Evolutionary conservation across 1,140 invertebrate genomes (phyloP).

Genomic region (Caenorhabditis brenneri): DNA sequence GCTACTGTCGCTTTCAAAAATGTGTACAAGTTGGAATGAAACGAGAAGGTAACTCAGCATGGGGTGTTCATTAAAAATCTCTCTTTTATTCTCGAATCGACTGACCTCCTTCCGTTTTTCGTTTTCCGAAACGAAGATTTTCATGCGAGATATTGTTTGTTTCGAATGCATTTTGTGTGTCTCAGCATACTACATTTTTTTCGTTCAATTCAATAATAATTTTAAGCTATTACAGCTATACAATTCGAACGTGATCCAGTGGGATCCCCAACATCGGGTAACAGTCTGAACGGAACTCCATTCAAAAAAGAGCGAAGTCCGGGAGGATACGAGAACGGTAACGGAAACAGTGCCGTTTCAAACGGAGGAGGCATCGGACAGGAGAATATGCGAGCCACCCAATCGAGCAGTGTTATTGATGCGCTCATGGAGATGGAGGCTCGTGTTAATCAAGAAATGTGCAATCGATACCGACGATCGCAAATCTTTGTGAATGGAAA

Average conservation of each 20-base stretch:
- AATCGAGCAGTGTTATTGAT: conserved; percentile 60
- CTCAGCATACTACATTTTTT: too few species aligned
- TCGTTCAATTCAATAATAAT: neutral
- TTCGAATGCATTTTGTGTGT: neutral
- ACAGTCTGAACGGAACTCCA: conserved; percentile 17
- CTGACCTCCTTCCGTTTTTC: neutral
- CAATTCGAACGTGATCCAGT: conserved; percentile 70
- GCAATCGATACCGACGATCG: conserved; percentile 61
- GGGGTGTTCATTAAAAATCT: too few species aligned
- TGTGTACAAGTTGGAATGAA: conserved; percentile 75
- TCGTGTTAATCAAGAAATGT: conserved; percentile 67
- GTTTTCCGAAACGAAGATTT: too few species aligned
- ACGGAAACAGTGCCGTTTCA: neutral
- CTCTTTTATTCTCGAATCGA: neutral
- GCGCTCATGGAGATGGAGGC: conserved; percentile 67
- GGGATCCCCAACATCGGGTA: conserved; percentile 52
- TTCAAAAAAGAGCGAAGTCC: conserved; percentile 20
- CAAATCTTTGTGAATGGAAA: conserved; percentile 45
- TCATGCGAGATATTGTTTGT: too few species aligned
- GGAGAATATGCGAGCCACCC: conserved; percentile 34
- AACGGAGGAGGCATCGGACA: neutral
- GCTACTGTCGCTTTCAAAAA: conserved; percentile 75
- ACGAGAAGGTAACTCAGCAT: conserved; percentile 73
- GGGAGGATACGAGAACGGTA: conserved; percentile 11
- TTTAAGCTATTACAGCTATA: conserved; percentile 62